Base-by-base conservation (phyloP, 2,888 invertebrate genomes). In the Leistus spinibarbis region DNA sequence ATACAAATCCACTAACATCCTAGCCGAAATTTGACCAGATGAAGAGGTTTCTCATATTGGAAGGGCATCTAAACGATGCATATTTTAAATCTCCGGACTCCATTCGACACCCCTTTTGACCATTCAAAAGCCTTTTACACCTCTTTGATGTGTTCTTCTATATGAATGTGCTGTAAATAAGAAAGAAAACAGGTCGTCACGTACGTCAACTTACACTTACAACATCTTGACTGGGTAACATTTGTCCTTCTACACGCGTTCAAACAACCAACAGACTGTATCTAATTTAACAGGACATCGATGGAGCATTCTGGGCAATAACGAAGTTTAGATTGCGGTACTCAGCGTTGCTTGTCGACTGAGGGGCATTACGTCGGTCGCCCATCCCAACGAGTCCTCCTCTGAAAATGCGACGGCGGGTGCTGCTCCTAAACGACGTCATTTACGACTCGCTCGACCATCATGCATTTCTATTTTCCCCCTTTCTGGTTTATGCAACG, bases 301-400 rank as follows among this genome's bases (percentile, higher is more conserved):
- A 71, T 71, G 53, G 64, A 13, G 54, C 64, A 71, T 71, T 71
- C 64, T 40, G 53, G 22, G 64, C 71, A 63, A 64, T 71, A 71
- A 71, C 64, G 64, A 71, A 71, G 71, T 64, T 71, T 71, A 71
- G 71, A 71, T 71, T 71, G 71, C 22, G 40, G 62, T 27, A 63
- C 69, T 71, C 71, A 63, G 54, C 64, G 62, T 63, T 64, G 60
- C 40, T 40, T 40, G 40, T 40, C 40, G 40, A 40, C 10, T 40
- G 40, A 20, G 60, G 16, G 60, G 22, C 60, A 60, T 60, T 60
- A 60, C 60, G 54, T 54, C 60, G 20, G 10, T 19, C 9, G n/a
- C 20, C 2, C 60, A 16, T 60, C 20, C 60, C 20, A 19, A 20
- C 20, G 20, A 17, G 19, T 16, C 40, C 40, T 40, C 13, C 40